Base-by-base conservation (phyloP, 2,797 vertebrate species). In the Halcyon smyrnensis region DNA sequence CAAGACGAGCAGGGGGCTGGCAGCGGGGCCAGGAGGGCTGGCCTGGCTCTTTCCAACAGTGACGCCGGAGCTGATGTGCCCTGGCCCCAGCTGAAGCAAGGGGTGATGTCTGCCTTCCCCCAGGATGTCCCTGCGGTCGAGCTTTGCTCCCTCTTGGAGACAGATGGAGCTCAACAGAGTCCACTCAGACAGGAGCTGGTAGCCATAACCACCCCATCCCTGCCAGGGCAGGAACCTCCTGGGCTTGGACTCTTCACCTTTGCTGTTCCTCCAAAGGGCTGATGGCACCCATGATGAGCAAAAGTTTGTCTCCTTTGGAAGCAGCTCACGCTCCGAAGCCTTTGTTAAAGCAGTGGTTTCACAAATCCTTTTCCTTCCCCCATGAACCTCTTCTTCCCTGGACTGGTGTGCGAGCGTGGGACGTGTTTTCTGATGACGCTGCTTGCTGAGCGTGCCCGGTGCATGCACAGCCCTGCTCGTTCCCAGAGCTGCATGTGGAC, bases 201-300 rank as follows among this genome's bases (percentile, higher is more conserved):
- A 78, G 65, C 74, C 59, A 32, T 4, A 56, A 67, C 59, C 74
- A 45, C 23, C 30, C 41, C 27, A 65, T 30, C 53, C 59, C 45
- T 51, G 59, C 45, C 14, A 25, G 45, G 45, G 21, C 2, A 2
- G 43, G 32, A 75, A 53, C 21, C 32, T 56, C 34, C n/a, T 30
- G 62, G 41, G 59, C 25, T 79, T 0, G 0, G 34, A 19, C n/a
- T 10, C 78, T 86, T 83, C 60, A 37, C 43, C 43, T 69, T 83
- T 93, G 63, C 59, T 91, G 37, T 53, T 91, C 68, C 60, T 93
- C 63, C 74, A 80, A 71, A 87, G 70, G 56, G 48, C 30, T 87
- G 81, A 53, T 56, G 68, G 82, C 76, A 73, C 41, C 63, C 27
- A 2, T 11, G 24, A 65, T 50, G 54, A 80, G 43, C 60, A 87